Percentiles rank a stretch among this genome's conserved stretches.
Conservation (phyloP, 2,113 vertebrate genomes). For the Sinocyclocheilus grahami region DNA sequence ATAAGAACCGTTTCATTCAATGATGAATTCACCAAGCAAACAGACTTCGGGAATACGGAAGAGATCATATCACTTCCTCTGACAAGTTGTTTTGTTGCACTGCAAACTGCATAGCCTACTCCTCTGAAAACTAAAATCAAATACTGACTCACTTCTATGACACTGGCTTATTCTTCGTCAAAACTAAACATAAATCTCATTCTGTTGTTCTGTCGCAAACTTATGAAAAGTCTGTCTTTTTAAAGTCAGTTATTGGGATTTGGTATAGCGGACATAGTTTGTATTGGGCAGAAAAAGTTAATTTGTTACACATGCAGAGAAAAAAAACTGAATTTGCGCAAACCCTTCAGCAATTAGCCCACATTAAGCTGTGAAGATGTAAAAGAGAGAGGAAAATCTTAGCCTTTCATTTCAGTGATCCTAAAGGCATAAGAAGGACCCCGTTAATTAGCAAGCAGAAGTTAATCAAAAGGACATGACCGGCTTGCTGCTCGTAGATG, state of each 20-base stretch:
- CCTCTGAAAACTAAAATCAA: not conserved
- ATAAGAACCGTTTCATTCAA: conserved; percentile 68
- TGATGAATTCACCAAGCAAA: conserved; percentile 56
- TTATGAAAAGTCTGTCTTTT: not conserved
- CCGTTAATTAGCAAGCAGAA: conserved; percentile 36
- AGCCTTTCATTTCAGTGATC: conserved; percentile 8
- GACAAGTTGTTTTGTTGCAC: conserved; percentile 35
- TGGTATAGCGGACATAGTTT: not conserved
- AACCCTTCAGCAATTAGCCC: not conserved
- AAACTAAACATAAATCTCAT: not conserved
- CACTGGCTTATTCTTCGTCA: not conserved
- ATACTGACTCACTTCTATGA: not conserved
- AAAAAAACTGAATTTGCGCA: not conserved
- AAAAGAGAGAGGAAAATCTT: conserved; percentile 1
- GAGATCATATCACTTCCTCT: conserved; percentile 31
- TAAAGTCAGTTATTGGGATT: not conserved
- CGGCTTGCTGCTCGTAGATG: conserved; percentile 5
- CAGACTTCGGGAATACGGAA: conserved; percentile 43
- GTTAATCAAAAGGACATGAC: conserved; percentile 58
- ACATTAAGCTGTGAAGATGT: not conserved
- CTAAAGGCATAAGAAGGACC: not conserved
- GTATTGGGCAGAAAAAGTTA: not conserved
- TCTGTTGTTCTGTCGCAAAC: not conserved
- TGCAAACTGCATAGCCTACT: not conserved
- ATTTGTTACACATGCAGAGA: not conserved